A percentile compares a stretch with the other conserved stretches of the same genome.
These are phyloP conservation scores for Enoplosus armatus DNA, from an alignment of 2,797 vertebrate species.

Conservation along the genomic window DNA sequence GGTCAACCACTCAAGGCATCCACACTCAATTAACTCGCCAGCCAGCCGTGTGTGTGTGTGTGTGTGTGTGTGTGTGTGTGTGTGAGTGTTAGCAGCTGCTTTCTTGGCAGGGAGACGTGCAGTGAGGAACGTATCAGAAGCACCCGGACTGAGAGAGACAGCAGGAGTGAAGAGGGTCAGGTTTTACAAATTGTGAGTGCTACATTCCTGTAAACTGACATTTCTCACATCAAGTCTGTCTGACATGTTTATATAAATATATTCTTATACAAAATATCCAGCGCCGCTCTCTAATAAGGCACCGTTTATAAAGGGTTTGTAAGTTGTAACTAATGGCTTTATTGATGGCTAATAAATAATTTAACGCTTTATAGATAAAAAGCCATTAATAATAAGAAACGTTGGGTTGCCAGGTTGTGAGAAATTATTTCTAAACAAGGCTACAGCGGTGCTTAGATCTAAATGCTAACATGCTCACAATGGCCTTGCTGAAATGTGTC, in stretches of 20 bases:
- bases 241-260: background rate
- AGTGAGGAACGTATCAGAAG: slow-evolving; percentile 51
- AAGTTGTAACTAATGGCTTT: background rate
- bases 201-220: slow-evolving; percentile 1
- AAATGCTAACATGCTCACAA: too few relatives aligned
- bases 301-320: background rate
- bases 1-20: slow-evolving; percentile 61
- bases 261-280: background rate
- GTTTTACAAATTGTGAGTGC: slow-evolving; percentile 26
- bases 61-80: slow-evolving; percentile 35
- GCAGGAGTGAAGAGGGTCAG: slow-evolving; percentile 10
- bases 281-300: background rate
- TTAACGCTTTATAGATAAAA: background rate
- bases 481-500: too few relatives aligned
- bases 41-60: slow-evolving; percentile 17
- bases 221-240: slow-evolving; percentile 9
- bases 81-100: slow-evolving; percentile 66
- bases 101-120: slow-evolving; percentile 58
- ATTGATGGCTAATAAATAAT: background rate
- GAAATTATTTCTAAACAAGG: too few relatives aligned
- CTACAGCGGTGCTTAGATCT: too few relatives aligned
- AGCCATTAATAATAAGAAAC: background rate
- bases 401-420: background rate
- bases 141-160: slow-evolving; percentile 26
- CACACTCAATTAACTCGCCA: slow-evolving; percentile 62